Percentiles rank a stretch among this genome's conserved stretches.
Evolutionary conservation across 1,140 invertebrate species (phyloP).

Genomic region (Paracyclopina nana): DNA sequence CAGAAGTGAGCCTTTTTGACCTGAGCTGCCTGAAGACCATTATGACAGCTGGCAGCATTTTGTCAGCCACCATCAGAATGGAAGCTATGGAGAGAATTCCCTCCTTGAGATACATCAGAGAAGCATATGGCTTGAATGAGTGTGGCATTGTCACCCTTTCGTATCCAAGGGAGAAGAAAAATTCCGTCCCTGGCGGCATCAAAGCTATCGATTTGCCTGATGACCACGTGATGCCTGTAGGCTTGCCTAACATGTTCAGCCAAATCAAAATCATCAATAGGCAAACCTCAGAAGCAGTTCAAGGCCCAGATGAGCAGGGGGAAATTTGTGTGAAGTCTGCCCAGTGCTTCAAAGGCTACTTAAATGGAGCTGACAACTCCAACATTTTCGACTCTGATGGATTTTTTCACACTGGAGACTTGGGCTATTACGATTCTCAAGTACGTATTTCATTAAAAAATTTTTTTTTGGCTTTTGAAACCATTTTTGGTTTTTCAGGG

Average conservation of each 20-base stretch:
- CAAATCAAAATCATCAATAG: constrained; percentile 14
- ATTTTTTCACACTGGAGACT: constrained; percentile 15
- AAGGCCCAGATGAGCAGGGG: constrained; percentile 13
- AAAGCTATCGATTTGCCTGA: constrained; percentile 10
- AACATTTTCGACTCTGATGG: constrained; percentile 3
- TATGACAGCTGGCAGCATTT: background rate
- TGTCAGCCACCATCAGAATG: constrained; percentile 1
- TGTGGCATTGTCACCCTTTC: constrained; percentile 6
- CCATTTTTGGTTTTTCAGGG: too few species aligned
- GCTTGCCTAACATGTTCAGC: constrained; percentile 14
- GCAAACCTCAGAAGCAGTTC: background rate
- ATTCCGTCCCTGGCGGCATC: background rate
- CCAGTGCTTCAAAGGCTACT: constrained; percentile 8
- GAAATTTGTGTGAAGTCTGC: constrained; percentile 15
- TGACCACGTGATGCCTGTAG: constrained; percentile 16
- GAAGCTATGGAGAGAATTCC: constrained; percentile 6
- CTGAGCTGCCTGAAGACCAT: constrained; percentile 3
- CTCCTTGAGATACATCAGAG: background rate
- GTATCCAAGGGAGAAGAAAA: constrained; percentile 9
- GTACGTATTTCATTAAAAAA: too few species aligned
- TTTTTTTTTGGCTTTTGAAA: too few species aligned
- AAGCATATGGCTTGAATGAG: constrained; percentile 9
- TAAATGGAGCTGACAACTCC: background rate
- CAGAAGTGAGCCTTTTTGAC: background rate
- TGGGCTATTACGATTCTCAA: constrained; percentile 14